Percentiles rank a stretch among this genome's conserved stretches.
Conservation (phyloP, 2,797 vertebrate genomes). For the Mallotus villosus region DNA sequence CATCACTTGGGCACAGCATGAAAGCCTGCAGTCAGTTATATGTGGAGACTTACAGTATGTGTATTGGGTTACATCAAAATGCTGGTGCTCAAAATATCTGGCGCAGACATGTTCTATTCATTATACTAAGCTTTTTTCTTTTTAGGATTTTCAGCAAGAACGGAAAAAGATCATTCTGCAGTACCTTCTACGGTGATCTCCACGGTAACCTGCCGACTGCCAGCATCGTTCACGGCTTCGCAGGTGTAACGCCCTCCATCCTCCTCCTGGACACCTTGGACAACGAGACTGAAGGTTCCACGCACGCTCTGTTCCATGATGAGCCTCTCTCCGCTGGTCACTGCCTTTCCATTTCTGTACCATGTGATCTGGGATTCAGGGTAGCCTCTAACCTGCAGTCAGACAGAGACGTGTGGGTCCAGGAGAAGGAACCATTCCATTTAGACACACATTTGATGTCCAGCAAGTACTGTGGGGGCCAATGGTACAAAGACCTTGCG, state of each 20-base stretch:
- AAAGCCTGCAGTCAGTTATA: background rate
- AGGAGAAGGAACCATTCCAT: background rate
- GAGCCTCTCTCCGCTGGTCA: slow-evolving; percentile 73
- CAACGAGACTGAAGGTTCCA: slow-evolving; percentile 83
- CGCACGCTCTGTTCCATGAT: slow-evolving; percentile 70
- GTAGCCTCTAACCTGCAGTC: slow-evolving; percentile 68
- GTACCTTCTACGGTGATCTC: slow-evolving; percentile 88
- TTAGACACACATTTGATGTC: background rate
- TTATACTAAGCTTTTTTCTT: background rate
- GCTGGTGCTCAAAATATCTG: background rate
- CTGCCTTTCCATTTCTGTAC: slow-evolving; percentile 80
- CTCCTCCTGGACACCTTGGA: slow-evolving; percentile 73
- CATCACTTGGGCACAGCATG: background rate
- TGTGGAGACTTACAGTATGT: background rate
- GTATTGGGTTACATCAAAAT: background rate
- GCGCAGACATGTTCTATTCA: slow-evolving; percentile 8
- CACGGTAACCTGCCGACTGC: slow-evolving; percentile 85
- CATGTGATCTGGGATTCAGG: slow-evolving; percentile 71
- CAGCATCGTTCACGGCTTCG: slow-evolving; percentile 80
- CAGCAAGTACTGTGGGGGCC: background rate
- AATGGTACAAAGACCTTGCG: background rate
- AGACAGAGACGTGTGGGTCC: background rate
- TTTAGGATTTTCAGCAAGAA: background rate
- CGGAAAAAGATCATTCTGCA: background rate
- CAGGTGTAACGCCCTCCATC: slow-evolving; percentile 88